Evolutionary conservation across 2,888 invertebrate genomes (phyloP), one percentile per base, ranked within the genome.

Genomic region (Dorcus hopei): DNA sequence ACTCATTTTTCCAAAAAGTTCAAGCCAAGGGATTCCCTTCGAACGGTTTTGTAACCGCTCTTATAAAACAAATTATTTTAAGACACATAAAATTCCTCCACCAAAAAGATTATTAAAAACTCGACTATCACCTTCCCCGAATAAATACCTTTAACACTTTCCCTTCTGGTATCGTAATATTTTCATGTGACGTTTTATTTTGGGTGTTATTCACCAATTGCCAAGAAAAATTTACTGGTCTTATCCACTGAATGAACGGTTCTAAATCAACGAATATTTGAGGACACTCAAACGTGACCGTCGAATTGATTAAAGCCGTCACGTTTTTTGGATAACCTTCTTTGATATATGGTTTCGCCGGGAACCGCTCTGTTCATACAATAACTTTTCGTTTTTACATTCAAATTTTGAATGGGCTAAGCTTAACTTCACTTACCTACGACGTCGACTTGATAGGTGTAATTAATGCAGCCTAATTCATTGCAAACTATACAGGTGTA

Each of bases 401-500:
- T 45, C 23, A 19, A 42, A 42, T 48, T 9, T 23, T 54, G 47
- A 42, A 40, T 33, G 40, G 47, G 14, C 42, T 4, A 45, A 45
- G 23, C 23, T 1, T 19, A 45, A 45, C 16, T 9, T 8, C 55
- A 78, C 83, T 83, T 81, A 91, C 91, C 91, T 74, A 87, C 84
- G 54, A 93, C 85, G 58, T 87, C 85, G 50, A 93, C 82, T 63
- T 81, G 83, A 68, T 85, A 87, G 0, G 87, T 88, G 71, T 87
- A 87, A 49, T 87, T 82, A 59, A 94, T 88, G 71, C 91, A 90
- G 1, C 92, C 96, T 54, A 88, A 78, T 8, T 81, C 77, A 75
- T 97, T 98, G 78, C 91, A 91, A 5, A 95, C 90, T 45, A 86
- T 80, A 73, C 98, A 98, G 0, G 89, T 92, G 75, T 97, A 98